These are phyloP conservation scores for Leptopilina clavipes DNA, from an alignment of 1,140 invertebrate genomes.

Conservation along the genomic window DNA sequence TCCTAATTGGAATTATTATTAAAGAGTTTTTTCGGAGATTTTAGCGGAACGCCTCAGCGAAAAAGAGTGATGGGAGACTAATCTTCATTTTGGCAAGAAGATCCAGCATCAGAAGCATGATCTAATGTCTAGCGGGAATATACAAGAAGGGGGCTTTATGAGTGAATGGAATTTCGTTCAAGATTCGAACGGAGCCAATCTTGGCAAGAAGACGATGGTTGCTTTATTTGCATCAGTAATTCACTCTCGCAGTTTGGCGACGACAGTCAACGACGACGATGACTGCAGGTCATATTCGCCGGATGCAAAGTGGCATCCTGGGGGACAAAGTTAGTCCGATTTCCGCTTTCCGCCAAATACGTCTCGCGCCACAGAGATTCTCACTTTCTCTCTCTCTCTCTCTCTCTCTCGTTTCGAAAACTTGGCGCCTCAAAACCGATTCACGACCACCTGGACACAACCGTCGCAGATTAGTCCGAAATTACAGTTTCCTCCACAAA, in stretches of 20 bases:
- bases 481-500: not conserved
- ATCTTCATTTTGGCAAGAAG: no score
- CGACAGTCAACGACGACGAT: slow-evolving; percentile 50
- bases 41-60: no score
- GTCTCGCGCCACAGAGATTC: not conserved
- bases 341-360: slow-evolving; percentile 27
- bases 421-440: slow-evolving; percentile 1
- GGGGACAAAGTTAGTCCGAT: slow-evolving; percentile 54
- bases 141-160: slow-evolving; percentile 56
- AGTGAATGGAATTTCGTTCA: slow-evolving; percentile 65
- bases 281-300: slow-evolving; percentile 51
- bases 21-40: no score
- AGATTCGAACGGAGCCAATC: slow-evolving; percentile 68
- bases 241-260: slow-evolving; percentile 59
- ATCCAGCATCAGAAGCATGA: no score
- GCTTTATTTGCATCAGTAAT: slow-evolving; percentile 73
- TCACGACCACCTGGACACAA: slow-evolving; percentile 7
- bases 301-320: slow-evolving; percentile 66
- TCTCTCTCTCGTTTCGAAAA: not conserved
- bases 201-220: slow-evolving; percentile 66
- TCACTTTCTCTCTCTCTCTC: no score
- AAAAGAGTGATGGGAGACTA: no score
- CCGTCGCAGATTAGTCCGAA: not conserved
- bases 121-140: no score
- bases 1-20: no score